These are phyloP conservation scores for Syngnathus typhle DNA, from an alignment of 2,113 vertebrate species.

Conservation along the genomic window DNA sequence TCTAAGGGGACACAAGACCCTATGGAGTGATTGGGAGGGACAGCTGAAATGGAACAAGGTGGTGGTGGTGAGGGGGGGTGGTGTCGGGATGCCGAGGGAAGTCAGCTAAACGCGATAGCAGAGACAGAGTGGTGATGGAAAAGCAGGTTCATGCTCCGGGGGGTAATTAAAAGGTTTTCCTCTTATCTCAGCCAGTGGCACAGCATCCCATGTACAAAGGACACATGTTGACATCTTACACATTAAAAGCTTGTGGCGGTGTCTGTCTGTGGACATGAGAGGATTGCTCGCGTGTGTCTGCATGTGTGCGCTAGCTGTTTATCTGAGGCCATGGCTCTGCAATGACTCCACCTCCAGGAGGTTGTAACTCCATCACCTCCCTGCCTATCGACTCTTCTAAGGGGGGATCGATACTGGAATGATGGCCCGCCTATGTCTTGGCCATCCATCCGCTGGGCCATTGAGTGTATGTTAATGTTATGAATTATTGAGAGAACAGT, in stretches of 20 bases:
- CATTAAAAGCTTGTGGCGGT: conserved; percentile 23
- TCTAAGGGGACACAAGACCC: conserved; percentile 42
- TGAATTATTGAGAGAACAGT: conserved; percentile 82
- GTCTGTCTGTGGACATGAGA: conserved; percentile 33
- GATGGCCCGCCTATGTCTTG: conserved; percentile 77
- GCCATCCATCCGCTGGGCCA: conserved; percentile 74
- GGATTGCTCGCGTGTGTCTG: conserved; percentile 17
- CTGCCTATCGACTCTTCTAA: conserved; percentile 68
- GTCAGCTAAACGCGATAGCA: conserved; percentile 32
- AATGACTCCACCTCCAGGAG: conserved; percentile 51
- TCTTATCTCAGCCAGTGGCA: conserved; percentile 48
- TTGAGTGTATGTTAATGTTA: conserved; percentile 81
- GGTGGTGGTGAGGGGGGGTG: background rate
- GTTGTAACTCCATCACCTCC: conserved; percentile 75
- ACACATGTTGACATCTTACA: conserved; percentile 26
- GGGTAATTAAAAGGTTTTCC: conserved; percentile 58
- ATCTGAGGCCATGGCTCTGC: conserved; percentile 37
- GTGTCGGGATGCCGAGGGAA: conserved; percentile 23
- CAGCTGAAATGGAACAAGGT: conserved; percentile 16
- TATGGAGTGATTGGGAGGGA: conserved; percentile 36
- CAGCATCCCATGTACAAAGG: conserved; percentile 23
- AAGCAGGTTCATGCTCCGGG: conserved; percentile 48
- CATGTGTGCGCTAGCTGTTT: conserved; percentile 42
- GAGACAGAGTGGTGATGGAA: conserved; percentile 38
- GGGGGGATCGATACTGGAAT: conserved; percentile 73